Conservation (phyloP, 1,140 invertebrate species). For the Sarcophaga peregrina region DNA sequence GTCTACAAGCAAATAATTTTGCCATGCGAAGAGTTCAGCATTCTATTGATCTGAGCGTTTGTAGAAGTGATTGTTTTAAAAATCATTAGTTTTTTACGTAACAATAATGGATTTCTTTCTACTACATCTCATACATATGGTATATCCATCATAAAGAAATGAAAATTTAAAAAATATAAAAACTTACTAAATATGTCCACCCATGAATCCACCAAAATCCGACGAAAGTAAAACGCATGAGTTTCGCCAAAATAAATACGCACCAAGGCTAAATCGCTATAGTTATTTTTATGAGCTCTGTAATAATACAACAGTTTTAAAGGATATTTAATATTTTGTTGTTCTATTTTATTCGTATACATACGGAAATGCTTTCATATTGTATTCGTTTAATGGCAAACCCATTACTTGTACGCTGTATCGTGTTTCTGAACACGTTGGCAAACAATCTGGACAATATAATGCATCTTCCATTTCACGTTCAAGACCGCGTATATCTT, state of each 20-base stretch:
- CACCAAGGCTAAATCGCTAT: slow-evolving; percentile 53
- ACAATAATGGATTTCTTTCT: no score
- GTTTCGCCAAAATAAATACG: slow-evolving; percentile 55
- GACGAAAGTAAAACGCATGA: slow-evolving; percentile 30
- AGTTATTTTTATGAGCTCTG: slow-evolving; percentile 31
- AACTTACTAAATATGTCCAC: slow-evolving; percentile 45
- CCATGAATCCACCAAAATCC: slow-evolving; percentile 41
- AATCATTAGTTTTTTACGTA: no score
- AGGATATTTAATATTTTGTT: slow-evolving; percentile 34
- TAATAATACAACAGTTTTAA: neutral
- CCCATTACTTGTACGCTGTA: slow-evolving; percentile 8
- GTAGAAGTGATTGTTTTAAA: no score
- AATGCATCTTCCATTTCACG: slow-evolving; percentile 63
- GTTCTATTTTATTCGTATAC: slow-evolving; percentile 45
- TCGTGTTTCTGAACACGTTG: slow-evolving; percentile 53
- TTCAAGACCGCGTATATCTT: slow-evolving; percentile 56
- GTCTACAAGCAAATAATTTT: no score
- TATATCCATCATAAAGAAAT: neutral
- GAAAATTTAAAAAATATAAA: neutral
- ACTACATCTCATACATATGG: no score
- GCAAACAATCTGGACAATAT: slow-evolving; percentile 60
- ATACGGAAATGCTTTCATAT: slow-evolving; percentile 56
- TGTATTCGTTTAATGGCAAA: slow-evolving; percentile 40
- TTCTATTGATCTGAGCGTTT: no score
- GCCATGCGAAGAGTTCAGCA: no score